These are phyloP conservation scores for Pelobates cultripes DNA, from an alignment of 2,797 vertebrate genomes.

Conservation along the genomic window DNA sequence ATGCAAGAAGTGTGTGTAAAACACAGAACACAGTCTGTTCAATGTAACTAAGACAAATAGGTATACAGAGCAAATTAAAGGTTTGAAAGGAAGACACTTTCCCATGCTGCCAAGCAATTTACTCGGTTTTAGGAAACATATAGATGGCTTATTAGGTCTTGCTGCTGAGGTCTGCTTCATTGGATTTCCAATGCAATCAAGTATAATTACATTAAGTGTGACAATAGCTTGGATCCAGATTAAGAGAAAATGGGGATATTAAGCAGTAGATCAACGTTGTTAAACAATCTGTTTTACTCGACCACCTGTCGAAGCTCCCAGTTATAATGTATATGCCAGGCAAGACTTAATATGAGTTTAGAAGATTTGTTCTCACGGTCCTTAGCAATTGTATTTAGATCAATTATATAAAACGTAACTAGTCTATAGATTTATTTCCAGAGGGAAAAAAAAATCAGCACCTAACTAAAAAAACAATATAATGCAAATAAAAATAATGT, in stretches of 20 bases:
- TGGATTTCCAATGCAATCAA: constrained; percentile 62
- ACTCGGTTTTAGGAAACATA: constrained; percentile 64
- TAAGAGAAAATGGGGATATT: constrained; percentile 67
- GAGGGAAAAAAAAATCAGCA: too few species aligned
- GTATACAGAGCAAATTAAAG: constrained; percentile 60
- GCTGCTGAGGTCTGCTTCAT: constrained; percentile 66
- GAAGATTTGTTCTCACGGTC: constrained; percentile 67
- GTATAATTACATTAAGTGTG: constrained; percentile 72
- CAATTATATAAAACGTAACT: not conserved
- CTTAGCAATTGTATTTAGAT: constrained; percentile 58
- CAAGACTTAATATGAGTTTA: constrained; percentile 54
- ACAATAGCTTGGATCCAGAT: constrained; percentile 78
- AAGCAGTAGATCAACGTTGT: constrained; percentile 63
- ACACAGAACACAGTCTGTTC: constrained; percentile 19
- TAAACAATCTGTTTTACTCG: constrained; percentile 65
- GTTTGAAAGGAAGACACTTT: constrained; percentile 70
- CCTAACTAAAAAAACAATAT: too few species aligned
- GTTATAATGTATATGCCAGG: constrained; percentile 50
- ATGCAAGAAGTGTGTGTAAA: not conserved
- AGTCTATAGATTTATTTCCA: not conserved
- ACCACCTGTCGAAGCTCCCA: constrained; percentile 66
- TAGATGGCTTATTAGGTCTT: constrained; percentile 67
- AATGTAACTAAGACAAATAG: constrained; percentile 29
- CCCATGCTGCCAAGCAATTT: constrained; percentile 65
- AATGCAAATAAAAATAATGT: too few species aligned